Conservation (phyloP, 2,113 vertebrate species). For the Pseudorhombus dupliciocellatus region DNA sequence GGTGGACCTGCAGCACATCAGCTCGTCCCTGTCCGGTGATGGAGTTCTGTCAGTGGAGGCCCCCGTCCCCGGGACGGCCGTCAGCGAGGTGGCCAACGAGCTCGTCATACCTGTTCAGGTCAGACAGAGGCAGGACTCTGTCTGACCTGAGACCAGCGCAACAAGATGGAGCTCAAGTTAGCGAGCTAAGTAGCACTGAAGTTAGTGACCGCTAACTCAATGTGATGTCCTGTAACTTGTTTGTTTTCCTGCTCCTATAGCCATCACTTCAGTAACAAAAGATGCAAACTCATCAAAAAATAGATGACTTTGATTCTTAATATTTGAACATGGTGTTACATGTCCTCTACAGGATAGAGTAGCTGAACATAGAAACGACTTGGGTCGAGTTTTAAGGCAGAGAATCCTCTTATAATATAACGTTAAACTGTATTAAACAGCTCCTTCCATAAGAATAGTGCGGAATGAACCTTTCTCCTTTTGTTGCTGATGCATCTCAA, state of each 20-base stretch:
- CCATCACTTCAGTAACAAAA: background rate
- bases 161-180: background rate
- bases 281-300: background rate
- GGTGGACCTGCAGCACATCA: slow-evolving; percentile 72
- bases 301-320: background rate
- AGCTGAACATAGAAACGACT: background rate
- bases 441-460: slow-evolving; percentile 6
- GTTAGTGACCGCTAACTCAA: background rate
- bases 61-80: slow-evolving; percentile 35
- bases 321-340: background rate
- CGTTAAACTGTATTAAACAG: slow-evolving; percentile 17
- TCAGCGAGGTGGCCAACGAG: slow-evolving; percentile 41
- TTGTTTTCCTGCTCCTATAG: slow-evolving; percentile 7
- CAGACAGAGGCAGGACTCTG: slow-evolving; percentile 42
- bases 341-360: background rate
- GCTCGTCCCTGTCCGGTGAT: slow-evolving; percentile 70
- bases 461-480: background rate
- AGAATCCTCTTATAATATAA: background rate
- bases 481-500: background rate
- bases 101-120: slow-evolving; percentile 76
- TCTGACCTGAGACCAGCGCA: slow-evolving; percentile 9
- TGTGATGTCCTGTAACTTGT: background rate
- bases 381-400: background rate
- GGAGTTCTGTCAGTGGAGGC: slow-evolving; percentile 76
- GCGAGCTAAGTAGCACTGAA: slow-evolving; percentile 4